Conservation (phyloP, 2,888 invertebrate species). For the Metalampra italica region DNA sequence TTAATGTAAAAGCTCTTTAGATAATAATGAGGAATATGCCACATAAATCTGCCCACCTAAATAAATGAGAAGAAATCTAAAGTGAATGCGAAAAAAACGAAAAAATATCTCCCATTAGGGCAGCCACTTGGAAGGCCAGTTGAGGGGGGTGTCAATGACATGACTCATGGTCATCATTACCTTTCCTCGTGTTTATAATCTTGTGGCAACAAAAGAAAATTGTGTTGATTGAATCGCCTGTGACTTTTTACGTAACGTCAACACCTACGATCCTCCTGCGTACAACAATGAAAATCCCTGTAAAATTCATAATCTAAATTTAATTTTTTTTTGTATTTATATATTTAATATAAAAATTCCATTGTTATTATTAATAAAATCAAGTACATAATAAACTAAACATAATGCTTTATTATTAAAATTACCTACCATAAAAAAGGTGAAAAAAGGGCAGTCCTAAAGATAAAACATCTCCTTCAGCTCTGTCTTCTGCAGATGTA, state of each 20-base stretch:
- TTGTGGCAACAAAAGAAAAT: not conserved
- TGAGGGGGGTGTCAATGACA: constrained; percentile 14
- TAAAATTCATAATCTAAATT: too few relatives aligned
- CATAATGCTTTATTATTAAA: too few relatives aligned
- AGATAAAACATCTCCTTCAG: too few relatives aligned
- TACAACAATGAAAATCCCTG: not conserved
- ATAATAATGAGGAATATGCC: constrained; percentile 43
- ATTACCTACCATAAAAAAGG: too few relatives aligned
- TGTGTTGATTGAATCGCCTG: too few relatives aligned
- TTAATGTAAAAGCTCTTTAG: not conserved
- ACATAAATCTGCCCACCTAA: constrained; percentile 51
- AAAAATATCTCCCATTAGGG: constrained; percentile 58
- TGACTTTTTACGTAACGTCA: too few relatives aligned
- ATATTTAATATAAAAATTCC: too few relatives aligned
- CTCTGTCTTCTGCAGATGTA: too few relatives aligned
- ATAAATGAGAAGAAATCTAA: constrained; percentile 52
- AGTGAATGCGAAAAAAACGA: constrained; percentile 52
- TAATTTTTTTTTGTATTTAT: too few relatives aligned
- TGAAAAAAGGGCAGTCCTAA: too few relatives aligned
- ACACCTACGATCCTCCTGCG: not conserved
- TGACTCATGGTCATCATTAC: constrained; percentile 57
- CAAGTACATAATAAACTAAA: too few relatives aligned
- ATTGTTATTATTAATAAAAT: too few relatives aligned
- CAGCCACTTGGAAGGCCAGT: constrained; percentile 64
- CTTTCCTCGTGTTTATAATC: constrained; percentile 22